These are phyloP conservation scores for Periophthalmus modestus DNA, from an alignment of 2,113 vertebrate species.

Conservation along the genomic window DNA sequence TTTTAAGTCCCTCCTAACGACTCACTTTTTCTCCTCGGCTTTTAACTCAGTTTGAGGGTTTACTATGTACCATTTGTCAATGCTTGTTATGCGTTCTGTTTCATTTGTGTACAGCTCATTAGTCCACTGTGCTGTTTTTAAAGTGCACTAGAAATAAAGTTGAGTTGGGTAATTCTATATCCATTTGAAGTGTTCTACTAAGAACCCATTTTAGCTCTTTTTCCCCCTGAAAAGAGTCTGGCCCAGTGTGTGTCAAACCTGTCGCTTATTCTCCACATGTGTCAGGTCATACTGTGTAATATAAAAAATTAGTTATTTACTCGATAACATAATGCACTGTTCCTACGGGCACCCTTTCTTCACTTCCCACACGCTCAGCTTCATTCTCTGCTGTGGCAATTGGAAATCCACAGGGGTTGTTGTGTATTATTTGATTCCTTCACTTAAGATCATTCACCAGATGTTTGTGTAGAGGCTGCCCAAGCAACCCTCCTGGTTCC, in stretches of 20 bases:
- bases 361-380: constrained; percentile 54
- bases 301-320: constrained; percentile 67
- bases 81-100: too few species aligned
- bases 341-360: constrained; percentile 50
- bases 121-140: too few species aligned
- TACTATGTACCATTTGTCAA: too few species aligned
- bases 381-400: constrained; percentile 57
- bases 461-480: constrained; percentile 4
- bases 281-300: constrained; percentile 56
- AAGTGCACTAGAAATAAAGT: too few species aligned
- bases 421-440: constrained; percentile 45
- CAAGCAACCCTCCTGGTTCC: not conserved
- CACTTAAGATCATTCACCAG: constrained; percentile 39
- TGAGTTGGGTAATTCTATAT: not conserved
- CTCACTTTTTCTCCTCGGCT: too few species aligned
- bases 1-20: too few species aligned
- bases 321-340: constrained; percentile 65
- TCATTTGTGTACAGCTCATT: too few species aligned
- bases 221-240: constrained; percentile 43
- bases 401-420: constrained; percentile 63
- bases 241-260: constrained; percentile 38
- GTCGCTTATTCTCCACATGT: constrained; percentile 51
- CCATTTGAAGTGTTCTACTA: constrained; percentile 3
- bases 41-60: too few species aligned
- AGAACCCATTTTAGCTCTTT: constrained; percentile 36